Percentiles rank a stretch among this genome's conserved stretches.
These are phyloP conservation scores for Eupithecia vulgata DNA, from an alignment of 2,888 invertebrate species.

Conservation along the genomic window DNA sequence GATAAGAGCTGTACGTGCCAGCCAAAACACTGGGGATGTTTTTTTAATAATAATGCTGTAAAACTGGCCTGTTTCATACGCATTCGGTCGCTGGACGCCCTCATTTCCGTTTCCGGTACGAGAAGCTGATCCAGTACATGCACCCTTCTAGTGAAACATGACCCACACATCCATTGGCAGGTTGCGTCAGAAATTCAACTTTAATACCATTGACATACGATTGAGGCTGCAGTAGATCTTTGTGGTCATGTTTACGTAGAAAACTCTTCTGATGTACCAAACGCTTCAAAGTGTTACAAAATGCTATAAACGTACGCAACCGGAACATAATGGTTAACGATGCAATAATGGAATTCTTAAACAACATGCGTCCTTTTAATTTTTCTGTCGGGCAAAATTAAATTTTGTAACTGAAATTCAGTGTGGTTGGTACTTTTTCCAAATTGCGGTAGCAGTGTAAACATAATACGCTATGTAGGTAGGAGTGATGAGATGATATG, in stretches of 20 bases:
- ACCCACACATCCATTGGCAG: background rate
- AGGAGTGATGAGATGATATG: background rate
- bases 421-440: background rate
- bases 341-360: conserved; percentile 19
- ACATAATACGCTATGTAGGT: background rate
- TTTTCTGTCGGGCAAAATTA: conserved; percentile 1
- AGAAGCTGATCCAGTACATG: conserved; percentile 4
- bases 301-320: conserved; percentile 5
- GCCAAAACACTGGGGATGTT: conserved; percentile 23
- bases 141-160: background rate
- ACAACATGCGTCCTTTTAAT: conserved; percentile 2
- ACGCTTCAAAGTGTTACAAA: background rate
- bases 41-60: conserved; percentile 32
- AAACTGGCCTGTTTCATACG: conserved; percentile 23
- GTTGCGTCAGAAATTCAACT: background rate
- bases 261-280: background rate
- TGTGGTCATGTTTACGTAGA: conserved; percentile 1
- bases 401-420: background rate
- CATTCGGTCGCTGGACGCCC: conserved; percentile 17
- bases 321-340: conserved; percentile 16
- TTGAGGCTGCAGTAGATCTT: background rate
- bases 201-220: background rate
- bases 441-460: background rate
- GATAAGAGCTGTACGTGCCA: conserved; percentile 27
- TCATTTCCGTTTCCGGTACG: conserved; percentile 30